Evolutionary conservation across 2,797 vertebrate genomes (phyloP).

Genomic region (Rhabdomys pumilio): DNA sequence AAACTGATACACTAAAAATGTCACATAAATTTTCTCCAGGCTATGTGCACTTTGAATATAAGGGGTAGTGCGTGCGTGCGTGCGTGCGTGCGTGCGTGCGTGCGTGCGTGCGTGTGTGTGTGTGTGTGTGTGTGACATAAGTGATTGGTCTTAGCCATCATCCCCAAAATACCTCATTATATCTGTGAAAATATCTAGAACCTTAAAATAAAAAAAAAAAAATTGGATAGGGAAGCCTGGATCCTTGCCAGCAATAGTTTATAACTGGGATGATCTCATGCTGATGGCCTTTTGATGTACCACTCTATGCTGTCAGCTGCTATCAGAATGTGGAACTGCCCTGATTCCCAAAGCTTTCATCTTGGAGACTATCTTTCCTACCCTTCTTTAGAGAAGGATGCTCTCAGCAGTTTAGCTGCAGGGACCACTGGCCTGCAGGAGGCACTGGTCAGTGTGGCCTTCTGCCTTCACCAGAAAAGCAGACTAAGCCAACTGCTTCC

Average conservation of each 20-base stretch:
- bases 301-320: neutral
- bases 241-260: no score
- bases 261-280: neutral
- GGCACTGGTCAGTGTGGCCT: neutral
- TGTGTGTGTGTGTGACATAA: neutral
- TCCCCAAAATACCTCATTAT: neutral
- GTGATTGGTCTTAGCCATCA: neutral
- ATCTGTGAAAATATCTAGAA: neutral
- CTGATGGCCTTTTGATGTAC: neutral
- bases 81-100: neutral
- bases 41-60: neutral
- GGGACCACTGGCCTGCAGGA: neutral
- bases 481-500: neutral
- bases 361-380: neutral
- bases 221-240: neutral
- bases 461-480: neutral
- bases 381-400: neutral
- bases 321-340: neutral
- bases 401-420: neutral
- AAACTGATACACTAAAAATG: neutral
- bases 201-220: neutral
- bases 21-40: neutral
- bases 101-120: neutral
- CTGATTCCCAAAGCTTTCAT: neutral
- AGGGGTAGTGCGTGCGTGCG: neutral